Base-by-base conservation (phyloP, 2,113 vertebrate genomes). In the Ammodytes marinus region DNA sequence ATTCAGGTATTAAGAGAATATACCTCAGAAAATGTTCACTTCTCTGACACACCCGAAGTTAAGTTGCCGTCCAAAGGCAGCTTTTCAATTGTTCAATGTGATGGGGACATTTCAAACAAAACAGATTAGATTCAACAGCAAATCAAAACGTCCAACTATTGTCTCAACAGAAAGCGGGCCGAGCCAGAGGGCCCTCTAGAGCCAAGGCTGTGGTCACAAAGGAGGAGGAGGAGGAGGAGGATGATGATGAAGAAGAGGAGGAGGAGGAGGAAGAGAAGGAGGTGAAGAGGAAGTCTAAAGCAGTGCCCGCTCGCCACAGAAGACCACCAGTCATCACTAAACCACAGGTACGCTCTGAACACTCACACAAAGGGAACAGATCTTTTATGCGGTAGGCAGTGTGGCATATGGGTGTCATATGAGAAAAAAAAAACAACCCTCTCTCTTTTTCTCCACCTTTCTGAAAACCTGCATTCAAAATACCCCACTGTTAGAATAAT, bases 151-250 rank as follows among this genome's bases (percentile, higher is more conserved):
- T 45, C 43, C 4, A 6, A 3, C 8, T 40, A 1, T 17, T 37
- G 52, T 58, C 46, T 79, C 57, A 53, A 14, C 89, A 95, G 93
- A 88, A 80, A 71, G 19, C 70, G 54, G 88, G 74, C 79, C 75
- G 52, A 82, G 84, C 73, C 49, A 74, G 64, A 71, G 58, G 82
- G 6, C 0, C 71, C 8, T 15, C 67, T 64, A 81, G 71, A 86
- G 70, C 80, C 67, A 81, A 69, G 15, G 35, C 69, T 46, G 40
- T 5, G 9, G 43, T 55, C n/a, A 8, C 4, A 15, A 50, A 79
- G 45, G 45, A 5, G 39, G 77, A 67, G 17, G 76, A 83, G 2
- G 77, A 88, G 2, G 81, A 69, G 0, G 60, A 65, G 9, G 71
- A 69, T 54, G 52, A 67, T 37, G 78, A 84, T 3, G 77, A 88